phyloP scores from a whole-genome alignment of 2,797 vertebrate genomes.

The Hipposideros larvatus region DNA sequence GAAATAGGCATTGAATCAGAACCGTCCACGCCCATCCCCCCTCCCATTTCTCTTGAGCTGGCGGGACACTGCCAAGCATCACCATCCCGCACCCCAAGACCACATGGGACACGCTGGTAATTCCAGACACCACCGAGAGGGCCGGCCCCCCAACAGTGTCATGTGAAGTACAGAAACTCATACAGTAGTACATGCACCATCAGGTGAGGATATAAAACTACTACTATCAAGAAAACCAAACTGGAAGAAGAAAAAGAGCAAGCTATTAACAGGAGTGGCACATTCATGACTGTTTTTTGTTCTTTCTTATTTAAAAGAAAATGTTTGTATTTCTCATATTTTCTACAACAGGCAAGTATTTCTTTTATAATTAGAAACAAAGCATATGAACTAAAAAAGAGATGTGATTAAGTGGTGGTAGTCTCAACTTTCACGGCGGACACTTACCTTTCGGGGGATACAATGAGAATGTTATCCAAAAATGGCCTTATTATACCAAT shows the following conservation, averaged over 20 bases:
- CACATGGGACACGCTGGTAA: neutral
- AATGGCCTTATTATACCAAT: neutral
- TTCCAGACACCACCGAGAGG: neutral
- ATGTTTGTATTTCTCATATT: neutral
- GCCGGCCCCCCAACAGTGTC: rapidly evolving
- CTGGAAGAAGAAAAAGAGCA: neutral
- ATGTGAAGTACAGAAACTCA: neutral
- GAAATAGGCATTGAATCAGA: neutral
- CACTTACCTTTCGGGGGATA: neutral
- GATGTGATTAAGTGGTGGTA: neutral
- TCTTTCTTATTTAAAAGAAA: neutral
- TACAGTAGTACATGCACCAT: neutral
- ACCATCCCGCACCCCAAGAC: neutral
- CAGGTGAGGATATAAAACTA: neutral
- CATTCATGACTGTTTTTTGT: neutral
- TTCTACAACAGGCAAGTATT: neutral
- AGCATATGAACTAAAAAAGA: neutral
- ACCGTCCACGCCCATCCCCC: neutral
- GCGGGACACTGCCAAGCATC: neutral
- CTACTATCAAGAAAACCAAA: neutral
- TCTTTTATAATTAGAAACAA: neutral
- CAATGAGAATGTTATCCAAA: conserved; percentile 2
- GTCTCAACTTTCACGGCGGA: neutral
- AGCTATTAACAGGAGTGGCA: neutral
- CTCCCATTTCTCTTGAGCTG: neutral